Evolutionary conservation across 2,888 invertebrate species (phyloP).

Genomic region (Eucriotettix oculatus): DNA sequence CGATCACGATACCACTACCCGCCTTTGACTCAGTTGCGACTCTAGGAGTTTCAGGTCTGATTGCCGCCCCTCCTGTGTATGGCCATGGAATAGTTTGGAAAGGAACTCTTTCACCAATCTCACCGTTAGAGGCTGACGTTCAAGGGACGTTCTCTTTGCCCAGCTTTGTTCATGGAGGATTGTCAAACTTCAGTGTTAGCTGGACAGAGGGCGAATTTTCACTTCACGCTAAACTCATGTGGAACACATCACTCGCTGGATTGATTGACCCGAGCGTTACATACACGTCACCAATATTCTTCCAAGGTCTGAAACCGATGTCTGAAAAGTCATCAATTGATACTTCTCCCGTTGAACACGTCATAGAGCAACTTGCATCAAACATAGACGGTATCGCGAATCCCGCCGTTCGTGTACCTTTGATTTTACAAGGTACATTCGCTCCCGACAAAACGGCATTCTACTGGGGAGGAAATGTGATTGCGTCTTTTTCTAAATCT

Average conservation of each 20-base stretch:
- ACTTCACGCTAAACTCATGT: background rate
- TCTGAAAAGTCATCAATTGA: background rate
- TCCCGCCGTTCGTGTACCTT: background rate
- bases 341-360: background rate
- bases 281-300: background rate
- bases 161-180: background rate
- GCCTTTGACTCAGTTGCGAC: slow-evolving; percentile 9
- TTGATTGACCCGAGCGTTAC: background rate
- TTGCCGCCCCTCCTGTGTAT: background rate
- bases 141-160: background rate
- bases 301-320: background rate
- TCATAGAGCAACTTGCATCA: background rate
- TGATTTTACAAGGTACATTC: slow-evolving; percentile 9
- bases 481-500: background rate
- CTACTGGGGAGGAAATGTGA: slow-evolving; percentile 9
- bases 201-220: background rate
- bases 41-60: background rate
- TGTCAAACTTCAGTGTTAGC: background rate
- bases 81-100: background rate
- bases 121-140: background rate
- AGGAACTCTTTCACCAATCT: background rate
- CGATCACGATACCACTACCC: slow-evolving; percentile 11
- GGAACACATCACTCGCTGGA: background rate
- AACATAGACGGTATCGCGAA: background rate
- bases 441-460: slow-evolving; percentile 6